These are phyloP conservation scores for Myrmecophaga tridactyla DNA, from an alignment of 2,113 vertebrate genomes.

Conservation along the genomic window DNA sequence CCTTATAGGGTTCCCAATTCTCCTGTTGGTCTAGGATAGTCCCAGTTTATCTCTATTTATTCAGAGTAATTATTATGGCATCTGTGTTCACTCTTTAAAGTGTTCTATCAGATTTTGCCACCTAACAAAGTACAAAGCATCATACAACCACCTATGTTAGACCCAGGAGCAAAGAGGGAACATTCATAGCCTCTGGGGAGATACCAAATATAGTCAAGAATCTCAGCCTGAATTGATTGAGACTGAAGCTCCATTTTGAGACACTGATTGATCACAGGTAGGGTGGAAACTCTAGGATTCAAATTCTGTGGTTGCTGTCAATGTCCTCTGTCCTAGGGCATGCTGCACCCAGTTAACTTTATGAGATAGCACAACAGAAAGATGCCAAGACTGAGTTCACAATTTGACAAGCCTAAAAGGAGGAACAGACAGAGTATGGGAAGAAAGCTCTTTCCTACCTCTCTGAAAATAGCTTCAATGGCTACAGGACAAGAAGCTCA, in stretches of 20 bases:
- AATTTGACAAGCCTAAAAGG: neutral
- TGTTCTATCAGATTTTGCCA: neutral
- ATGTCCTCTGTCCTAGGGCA: neutral
- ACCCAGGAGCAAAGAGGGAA: neutral
- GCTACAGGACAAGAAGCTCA: fast-evolving
- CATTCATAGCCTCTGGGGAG: fast-evolving
- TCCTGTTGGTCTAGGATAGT: neutral
- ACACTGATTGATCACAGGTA: neutral
- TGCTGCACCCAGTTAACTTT: neutral
- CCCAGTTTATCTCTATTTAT: neutral
- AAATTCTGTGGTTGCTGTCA: neutral
- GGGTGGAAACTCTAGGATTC: neutral
- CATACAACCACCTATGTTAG: neutral
- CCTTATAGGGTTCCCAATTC: neutral
- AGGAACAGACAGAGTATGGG: neutral
- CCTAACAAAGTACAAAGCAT: neutral
- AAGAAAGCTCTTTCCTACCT: neutral
- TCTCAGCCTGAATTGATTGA: neutral
- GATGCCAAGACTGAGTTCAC: neutral
- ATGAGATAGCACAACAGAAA: neutral
- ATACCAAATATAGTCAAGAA: fast-evolving
- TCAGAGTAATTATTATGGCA: neutral
- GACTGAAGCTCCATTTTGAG: neutral
- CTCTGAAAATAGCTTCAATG: neutral
- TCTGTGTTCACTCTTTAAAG: neutral